These are phyloP conservation scores for Melanaphis sacchari DNA, from an alignment of 1,140 invertebrate genomes.

Conservation along the genomic window DNA sequence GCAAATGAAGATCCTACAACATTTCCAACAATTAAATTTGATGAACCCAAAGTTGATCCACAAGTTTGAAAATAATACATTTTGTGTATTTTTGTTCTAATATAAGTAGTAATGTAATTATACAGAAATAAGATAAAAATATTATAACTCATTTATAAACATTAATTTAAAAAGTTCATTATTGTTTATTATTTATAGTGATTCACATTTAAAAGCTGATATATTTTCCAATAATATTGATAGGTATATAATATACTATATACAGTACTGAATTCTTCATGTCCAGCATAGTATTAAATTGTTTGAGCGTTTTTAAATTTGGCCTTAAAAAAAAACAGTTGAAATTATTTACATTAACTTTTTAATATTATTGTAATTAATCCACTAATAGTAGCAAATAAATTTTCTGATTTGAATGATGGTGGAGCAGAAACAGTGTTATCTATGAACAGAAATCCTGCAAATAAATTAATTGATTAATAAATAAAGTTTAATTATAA, in stretches of 20 bases:
- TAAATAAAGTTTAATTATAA: constrained; percentile 61
- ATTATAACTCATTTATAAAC: constrained; percentile 1
- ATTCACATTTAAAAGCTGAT: constrained; percentile 80
- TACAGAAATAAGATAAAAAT: constrained; percentile 20
- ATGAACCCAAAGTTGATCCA: constrained; percentile 43
- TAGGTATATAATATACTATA: constrained; percentile 83
- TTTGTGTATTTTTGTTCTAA: constrained; percentile 18
- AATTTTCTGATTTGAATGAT: constrained; percentile 89
- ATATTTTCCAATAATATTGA: constrained; percentile 90
- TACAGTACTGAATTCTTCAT: constrained; percentile 85
- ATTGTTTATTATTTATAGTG: constrained; percentile 69
- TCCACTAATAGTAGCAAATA: constrained; percentile 93
- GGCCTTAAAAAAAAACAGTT: constrained; percentile 67
- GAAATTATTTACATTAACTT: neutral
- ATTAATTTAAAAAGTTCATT: constrained; percentile 6
- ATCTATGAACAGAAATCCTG: constrained; percentile 68
- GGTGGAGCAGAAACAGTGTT: constrained; percentile 88
- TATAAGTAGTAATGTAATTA: constrained; percentile 41
- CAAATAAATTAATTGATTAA: neutral
- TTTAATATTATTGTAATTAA: constrained; percentile 69
- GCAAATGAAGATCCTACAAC: constrained; percentile 82
- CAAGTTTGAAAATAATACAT: constrained; percentile 35
- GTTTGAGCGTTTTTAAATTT: constrained; percentile 91
- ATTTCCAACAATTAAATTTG: constrained; percentile 73
- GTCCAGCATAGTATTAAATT: constrained; percentile 82